Base-by-base conservation (phyloP, 2,888 invertebrate genomes). In the Sceliomorpha sp. region DNA sequence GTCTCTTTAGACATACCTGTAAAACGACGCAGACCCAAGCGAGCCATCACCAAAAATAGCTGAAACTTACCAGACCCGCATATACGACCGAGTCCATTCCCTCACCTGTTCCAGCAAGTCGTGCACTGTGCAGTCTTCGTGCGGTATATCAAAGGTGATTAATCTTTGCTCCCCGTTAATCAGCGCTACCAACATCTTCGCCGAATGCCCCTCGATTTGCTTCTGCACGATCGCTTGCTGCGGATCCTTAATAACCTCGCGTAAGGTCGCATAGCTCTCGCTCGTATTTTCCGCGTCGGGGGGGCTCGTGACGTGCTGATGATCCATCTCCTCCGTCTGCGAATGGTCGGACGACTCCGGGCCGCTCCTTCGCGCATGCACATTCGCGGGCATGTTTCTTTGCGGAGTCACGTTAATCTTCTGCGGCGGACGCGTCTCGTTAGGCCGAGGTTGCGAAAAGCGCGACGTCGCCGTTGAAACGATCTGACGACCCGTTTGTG, bases 51-150 rank as follows among this genome's bases (percentile, higher is more conserved):
- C n/a, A n/a, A n/a, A n/a, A n/a, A n/a, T n/a, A n/a, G n/a, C n/a
- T n/a, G n/a, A n/a, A n/a, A n/a, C n/a, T n/a, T n/a, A n/a, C n/a
- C n/a, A n/a, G n/a, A n/a, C n/a, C n/a, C n/a, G n/a, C n/a, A n/a
- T n/a, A n/a, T n/a, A n/a, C n/a, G n/a, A n/a, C n/a, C n/a, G n/a
- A n/a, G n/a, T n/a, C n/a, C n/a, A n/a, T n/a, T n/a, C n/a, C n/a
- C 64, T 85, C 76, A 93, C 94, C 91, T 95, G 95, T 84, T 95
- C 95, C 62, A 95, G 89, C 72, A 95, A 92, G 89, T 95, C 95
- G 85, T 94, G 93, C 50, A 95, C 93, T 0, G 95, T 95, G 87
- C 95, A 95, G 70, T 94, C 93, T 85, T 95, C 95, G 79, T 94
- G 93, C 4, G 95, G 95, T 76, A 95, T 89, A 53, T 95, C 95